Base-by-base conservation (phyloP, 2,113 vertebrate genomes). In the Caretta caretta region DNA sequence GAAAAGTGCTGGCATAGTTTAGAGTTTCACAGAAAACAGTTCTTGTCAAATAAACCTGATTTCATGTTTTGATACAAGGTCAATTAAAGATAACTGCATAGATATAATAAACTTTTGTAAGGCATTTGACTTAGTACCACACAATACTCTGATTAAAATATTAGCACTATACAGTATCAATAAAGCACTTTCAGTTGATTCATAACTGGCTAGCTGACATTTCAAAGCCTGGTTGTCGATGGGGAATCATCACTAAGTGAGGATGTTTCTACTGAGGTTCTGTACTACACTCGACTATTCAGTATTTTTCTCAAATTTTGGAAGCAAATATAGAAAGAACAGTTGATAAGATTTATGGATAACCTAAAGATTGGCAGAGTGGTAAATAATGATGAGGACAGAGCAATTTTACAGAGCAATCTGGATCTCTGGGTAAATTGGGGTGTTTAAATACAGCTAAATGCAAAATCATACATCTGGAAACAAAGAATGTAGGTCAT, bases 11-110 rank as follows among this genome's bases (percentile, higher is more conserved):
- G 10, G 0, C 7, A 72, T 78, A 13, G 65, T 57, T 65, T 48
- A 16, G 27, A 93, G 13, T 14, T 75, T 88, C 80, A 57, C 4
- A 88, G 89, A 91, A 96, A 91, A 75, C 2, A 22, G 48, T 1
- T 79, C 94, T 57, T 90, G 87, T 90, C 78, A 88, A 62, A 62
- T 6, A 69, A 3, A 2, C 27, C 91, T 90, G 69, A 94, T 95
- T 96, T 89, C 69, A 83, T 97, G 89, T 56, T 78, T 94, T 80
- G 29, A 86, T 87, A 72, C 17, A 94, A 49, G 10, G 69, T 96
- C 94, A 92, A 93, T 69, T 92, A 92, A 94, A 88, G 35, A 56
- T 62, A 88, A 80, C 48, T 46, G 22, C 35, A 53, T 75, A 92
- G 96, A 87, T 87, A 56, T 84, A 56, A 86, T 53, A 56, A 16